phyloP scores from a whole-genome alignment of 1,140 invertebrate species.

The Panagrolaimus sp. region DNA sequence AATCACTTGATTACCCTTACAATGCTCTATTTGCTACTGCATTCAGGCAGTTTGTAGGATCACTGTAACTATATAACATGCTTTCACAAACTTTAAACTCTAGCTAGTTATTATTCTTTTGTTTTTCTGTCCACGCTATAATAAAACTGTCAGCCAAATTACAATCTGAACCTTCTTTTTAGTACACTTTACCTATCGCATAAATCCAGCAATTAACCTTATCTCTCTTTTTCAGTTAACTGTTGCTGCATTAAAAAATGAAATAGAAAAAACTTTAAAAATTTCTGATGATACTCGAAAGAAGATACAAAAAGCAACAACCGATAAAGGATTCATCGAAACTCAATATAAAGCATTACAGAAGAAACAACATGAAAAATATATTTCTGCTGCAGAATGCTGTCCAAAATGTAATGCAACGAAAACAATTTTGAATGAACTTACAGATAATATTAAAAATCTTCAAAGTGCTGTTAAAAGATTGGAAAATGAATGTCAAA shows the following conservation, averaged over 20 bases:
- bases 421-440: neutral
- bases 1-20: no score
- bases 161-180: no score
- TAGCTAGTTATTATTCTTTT: no score
- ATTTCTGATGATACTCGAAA: neutral
- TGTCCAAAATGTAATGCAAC: slow-evolving; percentile 5
- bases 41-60: no score
- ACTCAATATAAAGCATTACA: neutral
- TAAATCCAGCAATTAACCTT: no score
- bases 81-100: no score
- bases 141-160: no score
- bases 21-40: no score
- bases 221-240: neutral
- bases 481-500: neutral
- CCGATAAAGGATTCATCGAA: neutral
- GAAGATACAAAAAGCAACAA: neutral
- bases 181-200: no score
- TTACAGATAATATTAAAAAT: neutral
- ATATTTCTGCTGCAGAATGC: neutral
- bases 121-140: no score
- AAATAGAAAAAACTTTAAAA: neutral
- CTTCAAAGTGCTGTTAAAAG: neutral
- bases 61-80: no score
- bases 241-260: neutral
- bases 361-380: neutral